Conservation (phyloP, 2,797 vertebrate species). For the Cynodonichthys magdalenae region DNA sequence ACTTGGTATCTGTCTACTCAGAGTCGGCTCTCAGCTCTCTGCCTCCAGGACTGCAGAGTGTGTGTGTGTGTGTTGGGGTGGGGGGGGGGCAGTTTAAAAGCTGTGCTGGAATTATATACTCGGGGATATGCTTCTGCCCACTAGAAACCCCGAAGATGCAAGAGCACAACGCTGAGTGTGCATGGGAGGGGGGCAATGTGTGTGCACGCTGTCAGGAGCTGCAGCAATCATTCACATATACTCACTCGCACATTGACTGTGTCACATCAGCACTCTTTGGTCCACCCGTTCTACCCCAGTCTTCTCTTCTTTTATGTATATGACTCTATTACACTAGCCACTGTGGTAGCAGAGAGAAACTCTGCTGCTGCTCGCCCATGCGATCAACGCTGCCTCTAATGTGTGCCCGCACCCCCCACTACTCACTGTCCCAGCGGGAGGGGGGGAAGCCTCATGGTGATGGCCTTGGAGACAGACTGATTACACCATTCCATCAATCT, state of each 20-base stretch:
- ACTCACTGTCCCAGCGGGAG: slow-evolving; percentile 52
- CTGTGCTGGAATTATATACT: slow-evolving; percentile 63
- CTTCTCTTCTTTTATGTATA: slow-evolving; percentile 53
- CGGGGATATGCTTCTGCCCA: slow-evolving; percentile 64
- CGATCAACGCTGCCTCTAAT: slow-evolving; percentile 60
- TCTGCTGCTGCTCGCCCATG: slow-evolving; percentile 66
- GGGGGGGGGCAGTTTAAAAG: slow-evolving; percentile 54
- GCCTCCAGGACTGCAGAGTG: slow-evolving; percentile 60
- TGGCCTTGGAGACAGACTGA: slow-evolving; percentile 71
- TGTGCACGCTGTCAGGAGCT: slow-evolving; percentile 60
- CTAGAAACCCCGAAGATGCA: slow-evolving; percentile 66
- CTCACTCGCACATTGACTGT: slow-evolving; percentile 53
- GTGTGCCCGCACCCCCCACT: slow-evolving; percentile 24
- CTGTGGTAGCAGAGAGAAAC: slow-evolving; percentile 67
- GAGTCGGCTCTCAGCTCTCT: slow-evolving; percentile 70
- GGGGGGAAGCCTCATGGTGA: slow-evolving; percentile 63
- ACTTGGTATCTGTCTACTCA: slow-evolving; percentile 72
- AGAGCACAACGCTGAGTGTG: slow-evolving; percentile 46
- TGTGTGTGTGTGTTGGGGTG: no score
- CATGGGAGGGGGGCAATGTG: slow-evolving; percentile 49
- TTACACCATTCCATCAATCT: slow-evolving; percentile 73
- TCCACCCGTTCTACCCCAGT: slow-evolving; percentile 7
- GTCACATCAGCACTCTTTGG: slow-evolving; percentile 74
- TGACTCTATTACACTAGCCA: slow-evolving; percentile 70
- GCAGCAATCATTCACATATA: slow-evolving; percentile 48